phyloP scores from a whole-genome alignment of 1,140 invertebrate genomes.

The Drosophila punjabiensis region DNA sequence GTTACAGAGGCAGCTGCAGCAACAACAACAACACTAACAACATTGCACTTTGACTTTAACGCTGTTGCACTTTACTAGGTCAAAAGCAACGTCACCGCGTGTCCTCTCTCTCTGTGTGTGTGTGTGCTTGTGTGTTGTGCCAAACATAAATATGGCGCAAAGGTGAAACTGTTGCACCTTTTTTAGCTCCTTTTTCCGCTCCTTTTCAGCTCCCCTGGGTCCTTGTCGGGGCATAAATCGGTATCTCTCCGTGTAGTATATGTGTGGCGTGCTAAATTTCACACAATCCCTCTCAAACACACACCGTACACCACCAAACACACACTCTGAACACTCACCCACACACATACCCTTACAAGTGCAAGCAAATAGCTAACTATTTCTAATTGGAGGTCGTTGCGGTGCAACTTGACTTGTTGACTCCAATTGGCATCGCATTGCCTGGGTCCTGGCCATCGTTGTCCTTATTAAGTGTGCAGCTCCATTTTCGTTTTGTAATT shows the following conservation, averaged over 20 bases:
- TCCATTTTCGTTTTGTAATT: constrained; percentile 8
- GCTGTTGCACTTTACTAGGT: constrained; percentile 81
- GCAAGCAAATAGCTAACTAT: constrained; percentile 68
- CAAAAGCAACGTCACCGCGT: constrained; percentile 75
- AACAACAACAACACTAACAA: constrained; percentile 45
- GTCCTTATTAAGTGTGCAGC: constrained; percentile 17
- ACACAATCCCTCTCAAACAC: constrained; percentile 32
- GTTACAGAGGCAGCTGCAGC: constrained; percentile 24
- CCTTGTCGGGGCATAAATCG: constrained; percentile 63
- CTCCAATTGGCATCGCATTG: constrained; percentile 27
- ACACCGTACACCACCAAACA: not conserved
- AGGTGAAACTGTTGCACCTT: constrained; percentile 77
- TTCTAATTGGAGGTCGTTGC: constrained; percentile 77
- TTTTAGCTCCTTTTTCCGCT: constrained; percentile 34
- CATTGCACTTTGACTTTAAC: constrained; percentile 79
- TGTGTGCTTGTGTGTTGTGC: constrained; percentile 45
- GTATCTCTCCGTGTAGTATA: constrained; percentile 22
- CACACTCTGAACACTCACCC: not conserved
- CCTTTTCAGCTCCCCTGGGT: constrained; percentile 31
- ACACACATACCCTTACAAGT: not conserved
- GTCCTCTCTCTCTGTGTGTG: not conserved
- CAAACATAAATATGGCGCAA: constrained; percentile 79
- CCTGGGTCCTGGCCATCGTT: not conserved
- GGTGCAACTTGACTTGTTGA: constrained; percentile 57
- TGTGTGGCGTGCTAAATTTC: constrained; percentile 67